Evolutionary conservation across 2,113 vertebrate species (phyloP), one percentile per base, ranked within the genome.

Genomic region (Eurypyga helias): DNA sequence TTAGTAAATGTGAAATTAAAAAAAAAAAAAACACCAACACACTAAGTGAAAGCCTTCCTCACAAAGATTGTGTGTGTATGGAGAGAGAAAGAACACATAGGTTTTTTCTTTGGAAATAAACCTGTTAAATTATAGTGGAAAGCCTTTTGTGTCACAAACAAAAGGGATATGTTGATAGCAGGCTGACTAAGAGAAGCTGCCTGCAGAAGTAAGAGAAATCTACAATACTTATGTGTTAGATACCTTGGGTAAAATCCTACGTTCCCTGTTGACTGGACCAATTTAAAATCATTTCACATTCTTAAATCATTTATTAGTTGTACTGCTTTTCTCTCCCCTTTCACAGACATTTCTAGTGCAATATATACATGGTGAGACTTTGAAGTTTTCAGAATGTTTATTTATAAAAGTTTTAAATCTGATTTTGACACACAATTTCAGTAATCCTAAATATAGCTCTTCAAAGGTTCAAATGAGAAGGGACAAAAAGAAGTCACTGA

Each of bases 291-390:
- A 91, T 96, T 94, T 90, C 55, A 58, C 52, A 34, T 62, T 83
- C 67, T 89, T 95, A 90, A 95, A 94, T 93, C 1, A 95, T 95
- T 94, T 96, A 90, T 91, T 93, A 83, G 34, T 83, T 90, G 10
- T 18, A 71, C 34, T 88, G n/a, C 49, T 90, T 95, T 90, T 81
- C 43, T 91, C 36, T 91, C 21, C 8, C 31, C 24, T 21, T 89
- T 78, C 31, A 85, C 57, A 92, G 67, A 38, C 21, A 7, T 43
- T 28, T 82, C 61, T 79, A 83, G 26, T 41, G 24, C 54, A 60
- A 77, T 82, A 65, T 34, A 72, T 24, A 65, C 43, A 75, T 11
- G 25, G 26, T 48, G 10, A 91, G 58, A 61, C 43, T 92, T 96
- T 64, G 83, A 96, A 93, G 71, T 85, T 94, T 93, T 91, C 62